Evolutionary conservation across 2,888 invertebrate genomes (phyloP), one percentile per base, ranked within the genome.

Genomic region (Himalopsyche kuldschensis): DNA sequence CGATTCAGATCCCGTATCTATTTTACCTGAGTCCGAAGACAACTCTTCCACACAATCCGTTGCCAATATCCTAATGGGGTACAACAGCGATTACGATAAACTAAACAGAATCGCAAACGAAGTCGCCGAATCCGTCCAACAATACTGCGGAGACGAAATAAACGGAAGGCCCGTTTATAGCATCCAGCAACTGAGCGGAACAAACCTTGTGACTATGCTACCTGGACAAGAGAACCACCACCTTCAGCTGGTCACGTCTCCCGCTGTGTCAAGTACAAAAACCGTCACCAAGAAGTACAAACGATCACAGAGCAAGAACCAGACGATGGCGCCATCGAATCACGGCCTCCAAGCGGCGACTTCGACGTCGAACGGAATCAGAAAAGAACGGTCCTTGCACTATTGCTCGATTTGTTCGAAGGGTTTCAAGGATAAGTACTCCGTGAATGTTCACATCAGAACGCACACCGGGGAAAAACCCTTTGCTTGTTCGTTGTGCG

Each of bases 401-500:
- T 96, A 98, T 90, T 95, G 99, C 92, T 95, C 96, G 89, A 96
- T 99, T 90, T 98, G 97, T 90, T 96, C 96, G 87, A 97, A 97
- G 89, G 97, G 97, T 4, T 97, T 97, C 90, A 97, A 97, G 90
- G 97, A 97, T 90, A 97, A 97, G 90, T 99, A 99, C 93, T 97
- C 98, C 85, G 97, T 99, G 82, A 99, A 99, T 89, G 99, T 99
- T 77, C 99, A 99, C 90, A 97, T 99, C 87, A 93, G 99, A 87
- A 99, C 99, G 32, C 99, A 99, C 89, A 99, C 99, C 0, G 99
- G 98, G 0, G 99, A 99, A 90, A 99, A 99, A 89, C 99, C 99
- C 0, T 99, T 99, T 90, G 94, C 96, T 47, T 99, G 99, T 90
- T 95, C 96, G 24, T 93, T 98, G 83, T 99, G 99, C 89, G 97